phyloP scores from a whole-genome alignment of 2,888 invertebrate genomes.

The Copidosoma aretas region DNA sequence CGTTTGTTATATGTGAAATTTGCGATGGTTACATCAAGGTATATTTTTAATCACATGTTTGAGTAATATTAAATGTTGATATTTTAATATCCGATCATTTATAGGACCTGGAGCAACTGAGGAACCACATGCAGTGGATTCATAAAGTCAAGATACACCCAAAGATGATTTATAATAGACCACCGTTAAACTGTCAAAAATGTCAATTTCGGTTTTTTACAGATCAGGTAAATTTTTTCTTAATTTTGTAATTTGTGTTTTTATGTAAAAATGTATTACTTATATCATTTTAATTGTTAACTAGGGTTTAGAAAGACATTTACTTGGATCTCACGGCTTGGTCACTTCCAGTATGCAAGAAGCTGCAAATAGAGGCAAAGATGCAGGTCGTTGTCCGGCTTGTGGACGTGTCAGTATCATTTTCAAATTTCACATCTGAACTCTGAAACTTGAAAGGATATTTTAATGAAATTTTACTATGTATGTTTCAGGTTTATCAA shows the following conservation, averaged over 20 bases:
- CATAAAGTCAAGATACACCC: conserved; percentile 97
- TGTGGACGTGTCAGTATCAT: conserved; percentile 82
- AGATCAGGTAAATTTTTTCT: conserved; percentile 66
- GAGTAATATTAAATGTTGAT: background rate
- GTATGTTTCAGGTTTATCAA: conserved; percentile 78
- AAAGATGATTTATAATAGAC: conserved; percentile 93
- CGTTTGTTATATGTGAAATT: conserved; percentile 94
- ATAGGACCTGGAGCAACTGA: conserved; percentile 85
- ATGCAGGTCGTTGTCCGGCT: conserved; percentile 92
- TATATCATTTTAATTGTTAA: conserved; percentile 11
- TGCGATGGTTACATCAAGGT: conserved; percentile 94
- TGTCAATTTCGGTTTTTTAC: conserved; percentile 97
- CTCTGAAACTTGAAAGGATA: background rate
- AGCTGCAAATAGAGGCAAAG: conserved; percentile 92
- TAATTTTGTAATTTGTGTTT: background rate
- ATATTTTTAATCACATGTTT: conserved; percentile 7
- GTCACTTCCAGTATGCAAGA: conserved; percentile 96
- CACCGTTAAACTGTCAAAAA: conserved; percentile 94
- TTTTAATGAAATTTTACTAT: background rate
- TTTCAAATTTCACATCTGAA: background rate
- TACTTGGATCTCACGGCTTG: conserved; percentile 91
- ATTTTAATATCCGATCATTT: conserved; percentile 14
- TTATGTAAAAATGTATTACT: background rate
- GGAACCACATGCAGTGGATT: conserved; percentile 98
- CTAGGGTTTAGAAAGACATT: conserved; percentile 92